phyloP scores from a whole-genome alignment of 2,113 vertebrate genomes.

The Tor tambroides region DNA sequence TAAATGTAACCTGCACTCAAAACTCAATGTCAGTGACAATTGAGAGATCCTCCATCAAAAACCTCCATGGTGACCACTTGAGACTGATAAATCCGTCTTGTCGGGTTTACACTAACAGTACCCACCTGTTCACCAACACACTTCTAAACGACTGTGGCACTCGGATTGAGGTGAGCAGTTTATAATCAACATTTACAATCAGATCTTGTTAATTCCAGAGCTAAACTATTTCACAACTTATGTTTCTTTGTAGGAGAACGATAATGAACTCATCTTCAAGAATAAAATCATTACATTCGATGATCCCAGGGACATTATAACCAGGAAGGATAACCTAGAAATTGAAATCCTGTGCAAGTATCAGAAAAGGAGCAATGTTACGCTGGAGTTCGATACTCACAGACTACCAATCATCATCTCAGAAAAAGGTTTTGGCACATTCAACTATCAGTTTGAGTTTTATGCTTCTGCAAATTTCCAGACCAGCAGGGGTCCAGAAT shows the following conservation, averaged over 20 bases:
- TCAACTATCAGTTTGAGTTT: conserved; percentile 74
- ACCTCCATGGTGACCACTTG: conserved; percentile 54
- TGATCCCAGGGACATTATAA: conserved; percentile 47
- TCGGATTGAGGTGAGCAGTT: conserved; percentile 11
- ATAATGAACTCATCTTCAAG: conserved; percentile 61
- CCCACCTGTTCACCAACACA: conserved; percentile 50
- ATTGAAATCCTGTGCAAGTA: conserved; percentile 62
- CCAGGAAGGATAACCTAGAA: conserved; percentile 60
- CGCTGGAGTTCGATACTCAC: conserved; percentile 54
- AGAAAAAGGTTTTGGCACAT: conserved; percentile 64
- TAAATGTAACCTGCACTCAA: conserved; percentile 2
- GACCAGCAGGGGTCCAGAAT: conserved; percentile 36
- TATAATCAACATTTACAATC: background rate
- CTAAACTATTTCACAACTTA: background rate
- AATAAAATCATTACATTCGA: conserved; percentile 62
- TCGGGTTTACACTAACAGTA: conserved; percentile 59
- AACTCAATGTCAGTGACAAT: conserved; percentile 36
- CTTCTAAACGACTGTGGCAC: conserved; percentile 54
- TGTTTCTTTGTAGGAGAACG: conserved; percentile 60
- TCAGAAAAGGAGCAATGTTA: conserved; percentile 61
- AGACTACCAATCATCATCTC: conserved; percentile 57
- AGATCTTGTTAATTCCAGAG: background rate
- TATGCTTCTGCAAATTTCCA: conserved; percentile 56
- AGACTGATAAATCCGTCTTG: conserved; percentile 63
- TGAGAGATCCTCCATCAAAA: conserved; percentile 27